Conservation (phyloP, 2,797 vertebrate genomes). For the Schizothorax lantsangensis region DNA sequence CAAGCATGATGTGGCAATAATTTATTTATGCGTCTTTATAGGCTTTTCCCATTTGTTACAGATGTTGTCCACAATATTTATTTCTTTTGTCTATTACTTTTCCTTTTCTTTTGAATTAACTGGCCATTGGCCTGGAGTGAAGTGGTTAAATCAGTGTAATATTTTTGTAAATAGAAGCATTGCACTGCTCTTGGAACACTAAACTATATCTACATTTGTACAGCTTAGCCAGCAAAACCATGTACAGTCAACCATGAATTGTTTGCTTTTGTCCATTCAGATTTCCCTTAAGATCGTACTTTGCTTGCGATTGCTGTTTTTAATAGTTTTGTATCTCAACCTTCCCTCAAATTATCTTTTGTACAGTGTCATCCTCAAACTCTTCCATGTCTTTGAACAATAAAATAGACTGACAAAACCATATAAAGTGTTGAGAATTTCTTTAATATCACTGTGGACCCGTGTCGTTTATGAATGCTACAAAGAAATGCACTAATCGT, state of each 20-base stretch:
- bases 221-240: slow-evolving; percentile 44
- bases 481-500: not conserved
- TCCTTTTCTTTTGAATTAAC: slow-evolving; percentile 28
- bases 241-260: slow-evolving; percentile 48
- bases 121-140: slow-evolving; percentile 35
- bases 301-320: slow-evolving; percentile 54
- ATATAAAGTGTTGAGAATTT: not conserved
- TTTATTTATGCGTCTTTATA: slow-evolving; percentile 41
- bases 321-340: slow-evolving; percentile 60
- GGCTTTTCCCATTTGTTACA: slow-evolving; percentile 37
- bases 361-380: slow-evolving; percentile 64
- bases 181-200: slow-evolving; percentile 54
- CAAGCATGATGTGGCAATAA: slow-evolving; percentile 45
- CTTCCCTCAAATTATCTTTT: slow-evolving; percentile 65
- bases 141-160: slow-evolving; percentile 55
- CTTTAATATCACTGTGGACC: slow-evolving; percentile 61
- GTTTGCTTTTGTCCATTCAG: slow-evolving; percentile 39
- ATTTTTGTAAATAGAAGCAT: slow-evolving; percentile 58
- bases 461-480: not conserved
- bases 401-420: slow-evolving; percentile 69
- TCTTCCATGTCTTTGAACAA: slow-evolving; percentile 74
- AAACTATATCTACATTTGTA: slow-evolving; percentile 58
- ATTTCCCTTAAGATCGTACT: slow-evolving; percentile 22
- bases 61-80: slow-evolving; percentile 52
- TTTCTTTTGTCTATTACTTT: slow-evolving; percentile 43